Conservation (phyloP, 2,797 vertebrate species). For the Xyrichtys novacula region DNA sequence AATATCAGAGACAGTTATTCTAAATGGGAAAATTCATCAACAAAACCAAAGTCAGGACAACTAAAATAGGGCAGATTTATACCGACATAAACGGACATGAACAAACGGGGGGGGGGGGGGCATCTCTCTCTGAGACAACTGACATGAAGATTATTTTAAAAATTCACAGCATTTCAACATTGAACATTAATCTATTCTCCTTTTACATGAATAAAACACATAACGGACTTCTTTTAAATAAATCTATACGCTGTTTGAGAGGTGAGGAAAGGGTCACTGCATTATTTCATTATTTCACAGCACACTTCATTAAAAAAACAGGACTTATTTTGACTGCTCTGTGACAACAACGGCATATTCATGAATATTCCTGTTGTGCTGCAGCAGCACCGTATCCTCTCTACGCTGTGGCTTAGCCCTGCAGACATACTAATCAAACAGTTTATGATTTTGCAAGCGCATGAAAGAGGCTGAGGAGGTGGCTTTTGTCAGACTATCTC, state of each 20-base stretch:
- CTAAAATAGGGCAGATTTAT: no score
- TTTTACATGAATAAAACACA: slow-evolving; percentile 13
- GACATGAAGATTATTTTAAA: background rate
- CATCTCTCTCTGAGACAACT: background rate
- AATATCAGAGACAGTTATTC: no score
- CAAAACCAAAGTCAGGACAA: no score
- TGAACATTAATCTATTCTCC: background rate
- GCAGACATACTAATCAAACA: slow-evolving; percentile 29
- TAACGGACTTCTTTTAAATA: background rate
- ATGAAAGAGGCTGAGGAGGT: slow-evolving; percentile 38
- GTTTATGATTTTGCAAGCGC: slow-evolving; percentile 24
- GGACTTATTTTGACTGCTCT: slow-evolving; percentile 4
- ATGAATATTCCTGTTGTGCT: slow-evolving; percentile 21
- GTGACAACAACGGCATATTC: slow-evolving; percentile 1
- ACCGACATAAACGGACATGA: no score
- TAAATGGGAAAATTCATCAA: no score
- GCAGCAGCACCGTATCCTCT: slow-evolving; percentile 9
- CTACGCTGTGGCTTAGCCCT: slow-evolving; percentile 12
- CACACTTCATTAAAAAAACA: slow-evolving; percentile 7
- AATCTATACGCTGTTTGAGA: slow-evolving; percentile 11
- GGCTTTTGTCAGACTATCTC: slow-evolving; percentile 42
- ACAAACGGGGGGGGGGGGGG: no score
- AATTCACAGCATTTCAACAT: background rate
- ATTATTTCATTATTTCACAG: background rate
- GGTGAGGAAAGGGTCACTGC: background rate